phyloP scores from a whole-genome alignment of 2,113 vertebrate genomes.

The Natator depressus region DNA sequence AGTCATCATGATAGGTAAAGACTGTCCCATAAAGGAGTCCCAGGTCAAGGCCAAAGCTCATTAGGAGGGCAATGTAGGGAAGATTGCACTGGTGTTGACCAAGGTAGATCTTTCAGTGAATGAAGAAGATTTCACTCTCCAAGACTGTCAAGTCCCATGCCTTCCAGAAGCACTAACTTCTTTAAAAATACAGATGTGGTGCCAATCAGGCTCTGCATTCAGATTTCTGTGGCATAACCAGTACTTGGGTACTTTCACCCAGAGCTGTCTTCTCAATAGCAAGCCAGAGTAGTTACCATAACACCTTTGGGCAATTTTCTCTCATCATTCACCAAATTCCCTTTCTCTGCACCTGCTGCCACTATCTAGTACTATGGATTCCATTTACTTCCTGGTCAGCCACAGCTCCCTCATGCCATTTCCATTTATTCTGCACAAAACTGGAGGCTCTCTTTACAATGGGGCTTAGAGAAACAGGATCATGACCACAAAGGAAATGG shows the following conservation, averaged over 20 bases:
- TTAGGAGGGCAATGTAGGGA: not conserved
- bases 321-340: not conserved
- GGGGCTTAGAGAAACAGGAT: slow-evolving; percentile 12
- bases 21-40: not conserved
- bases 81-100: not conserved
- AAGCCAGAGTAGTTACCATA: not conserved
- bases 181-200: not conserved
- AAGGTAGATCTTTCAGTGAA: not conserved
- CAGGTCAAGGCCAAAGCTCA: not conserved
- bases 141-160: not conserved
- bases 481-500: not conserved
- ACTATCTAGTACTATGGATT: not conserved
- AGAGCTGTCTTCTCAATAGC: not conserved
- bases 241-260: not conserved
- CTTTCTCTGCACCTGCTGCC: slow-evolving; percentile 3
- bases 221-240: not conserved
- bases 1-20: not conserved
- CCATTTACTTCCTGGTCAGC: not conserved
- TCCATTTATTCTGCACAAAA: not conserved
- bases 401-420: not conserved
- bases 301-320: not conserved
- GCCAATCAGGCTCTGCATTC: not conserved
- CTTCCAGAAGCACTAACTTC: not conserved
- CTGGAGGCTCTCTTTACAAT: not conserved
- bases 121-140: not conserved